Evolutionary conservation across 2,888 invertebrate genomes (phyloP), one percentile per base, ranked within the genome.

Genomic region (Tethea ocularis): DNA sequence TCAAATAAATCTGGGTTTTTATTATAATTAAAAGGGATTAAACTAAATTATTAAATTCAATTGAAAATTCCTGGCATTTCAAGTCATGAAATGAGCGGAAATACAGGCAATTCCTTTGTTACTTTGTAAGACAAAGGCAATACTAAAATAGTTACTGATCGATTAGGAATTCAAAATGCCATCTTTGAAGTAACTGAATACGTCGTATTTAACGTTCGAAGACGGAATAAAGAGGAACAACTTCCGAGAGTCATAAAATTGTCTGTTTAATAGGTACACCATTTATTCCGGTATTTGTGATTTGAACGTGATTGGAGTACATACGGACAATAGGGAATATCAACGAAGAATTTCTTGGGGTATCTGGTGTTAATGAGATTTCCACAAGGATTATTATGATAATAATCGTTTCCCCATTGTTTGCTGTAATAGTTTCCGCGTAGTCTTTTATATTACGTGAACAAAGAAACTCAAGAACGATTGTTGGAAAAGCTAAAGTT

Each of bases 351-450:
- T 75, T 75, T 78, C 76, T 69, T 63, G 74, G 75, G 73, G 81
- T 82, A 82, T 82, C 80, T 79, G 76, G 67, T 73, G 75, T 75
- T 83, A 83, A 87, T 86, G 86, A 85, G 86, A 80, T 82, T 84
- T 84, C 78, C 81, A 83, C 77, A 77, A 80, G 80, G 78, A 80
- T 81, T 80, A 78, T 75, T 79, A 80, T 76, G 78, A 80, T 80
- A 81, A 79, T 86, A 82, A 81, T 80, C 77, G 79, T 77, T 74
- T 73, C 71, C 68, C 71, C 70, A 74, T 79, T 82, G 81, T 80
- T 77, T 76, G 77, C 72, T 69, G 70, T 57, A 62, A 71, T 61
- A 72, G 71, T 61, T 73, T 68, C 72, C 73, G 20, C 66, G 70
- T 64, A 68, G 63, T 64, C 74, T 72, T 72, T 69, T 73, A 80